phyloP scores from a whole-genome alignment of 2,888 invertebrate genomes.

The Seira musarum region DNA sequence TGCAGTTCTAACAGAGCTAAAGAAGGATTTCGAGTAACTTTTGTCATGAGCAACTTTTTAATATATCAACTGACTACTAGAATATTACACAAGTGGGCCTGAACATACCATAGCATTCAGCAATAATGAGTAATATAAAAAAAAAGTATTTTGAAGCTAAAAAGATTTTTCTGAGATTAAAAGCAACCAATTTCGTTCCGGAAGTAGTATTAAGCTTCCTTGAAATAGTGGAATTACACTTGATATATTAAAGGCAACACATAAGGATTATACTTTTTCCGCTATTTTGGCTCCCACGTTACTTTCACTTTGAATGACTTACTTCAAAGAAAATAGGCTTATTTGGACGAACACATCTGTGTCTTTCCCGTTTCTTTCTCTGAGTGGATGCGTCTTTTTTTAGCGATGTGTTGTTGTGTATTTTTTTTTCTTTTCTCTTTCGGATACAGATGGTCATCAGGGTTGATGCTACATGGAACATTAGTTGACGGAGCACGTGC shows the following conservation, averaged over 20 bases:
- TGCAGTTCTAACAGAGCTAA: neutral
- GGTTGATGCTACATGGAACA: slow-evolving; percentile 87
- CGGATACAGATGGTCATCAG: slow-evolving; percentile 84
- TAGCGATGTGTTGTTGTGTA: neutral
- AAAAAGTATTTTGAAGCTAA: slow-evolving; percentile 26
- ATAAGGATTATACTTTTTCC: slow-evolving; percentile 25
- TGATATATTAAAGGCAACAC: slow-evolving; percentile 24
- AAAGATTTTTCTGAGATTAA: slow-evolving; percentile 58
- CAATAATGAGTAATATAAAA: slow-evolving; percentile 48
- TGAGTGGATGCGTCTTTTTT: slow-evolving; percentile 10
- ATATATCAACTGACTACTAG: neutral
- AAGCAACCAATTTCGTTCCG: slow-evolving; percentile 58
- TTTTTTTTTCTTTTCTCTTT: slow-evolving; percentile 21
- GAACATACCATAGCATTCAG: neutral
- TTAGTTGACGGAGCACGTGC: slow-evolving; percentile 88
- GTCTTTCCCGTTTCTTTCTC: neutral
- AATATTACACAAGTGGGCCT: neutral
- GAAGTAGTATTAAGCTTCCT: slow-evolving; percentile 52
- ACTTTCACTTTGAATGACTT: slow-evolving; percentile 39
- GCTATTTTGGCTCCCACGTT: slow-evolving; percentile 12
- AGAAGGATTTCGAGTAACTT: neutral
- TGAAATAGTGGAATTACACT: slow-evolving; percentile 48
- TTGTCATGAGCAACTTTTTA: neutral
- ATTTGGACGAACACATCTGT: slow-evolving; percentile 12
- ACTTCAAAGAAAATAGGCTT: slow-evolving; percentile 13